These are phyloP conservation scores for Ariolimax columbianus DNA, from an alignment of 2,888 invertebrate genomes.

Conservation along the genomic window DNA sequence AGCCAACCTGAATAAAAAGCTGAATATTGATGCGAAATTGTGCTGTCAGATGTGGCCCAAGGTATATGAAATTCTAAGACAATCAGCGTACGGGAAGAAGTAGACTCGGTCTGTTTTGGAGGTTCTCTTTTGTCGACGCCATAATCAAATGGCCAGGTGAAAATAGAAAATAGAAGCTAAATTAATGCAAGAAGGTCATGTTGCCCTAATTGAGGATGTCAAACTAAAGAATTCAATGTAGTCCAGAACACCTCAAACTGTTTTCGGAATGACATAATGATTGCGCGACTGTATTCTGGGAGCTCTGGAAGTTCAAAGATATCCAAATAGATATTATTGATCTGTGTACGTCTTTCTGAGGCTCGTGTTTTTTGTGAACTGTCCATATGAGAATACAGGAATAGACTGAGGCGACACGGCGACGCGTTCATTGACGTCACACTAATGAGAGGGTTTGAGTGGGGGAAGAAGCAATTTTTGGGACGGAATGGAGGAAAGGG, in stretches of 20 bases:
- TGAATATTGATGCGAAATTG: too few species aligned
- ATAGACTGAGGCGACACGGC: slow-evolving; percentile 24
- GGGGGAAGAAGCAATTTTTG: not conserved
- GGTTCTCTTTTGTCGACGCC: not conserved
- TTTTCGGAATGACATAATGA: not conserved
- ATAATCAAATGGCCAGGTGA: not conserved
- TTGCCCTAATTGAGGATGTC: not conserved
- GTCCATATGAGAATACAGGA: not conserved
- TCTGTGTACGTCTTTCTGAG: not conserved
- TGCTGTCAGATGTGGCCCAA: too few species aligned
- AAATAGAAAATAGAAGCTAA: not conserved
- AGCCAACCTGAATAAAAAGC: too few species aligned
- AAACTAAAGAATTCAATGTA: not conserved
- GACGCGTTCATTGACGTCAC: not conserved
- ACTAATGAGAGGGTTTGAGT: not conserved
- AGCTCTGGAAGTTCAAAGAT: not conserved
- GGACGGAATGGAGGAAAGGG: too few species aligned
- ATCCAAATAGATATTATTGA: slow-evolving; percentile 18
- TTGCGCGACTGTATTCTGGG: not conserved
- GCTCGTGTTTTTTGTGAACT: not conserved
- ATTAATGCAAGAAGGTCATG: not conserved
- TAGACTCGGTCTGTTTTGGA: too few species aligned
- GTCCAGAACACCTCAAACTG: slow-evolving; percentile 7
- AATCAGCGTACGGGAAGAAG: too few species aligned
- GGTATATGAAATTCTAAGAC: too few species aligned